Evolutionary conservation across 2,888 invertebrate genomes (phyloP).

Genomic region (Odontocerum albicorne): DNA sequence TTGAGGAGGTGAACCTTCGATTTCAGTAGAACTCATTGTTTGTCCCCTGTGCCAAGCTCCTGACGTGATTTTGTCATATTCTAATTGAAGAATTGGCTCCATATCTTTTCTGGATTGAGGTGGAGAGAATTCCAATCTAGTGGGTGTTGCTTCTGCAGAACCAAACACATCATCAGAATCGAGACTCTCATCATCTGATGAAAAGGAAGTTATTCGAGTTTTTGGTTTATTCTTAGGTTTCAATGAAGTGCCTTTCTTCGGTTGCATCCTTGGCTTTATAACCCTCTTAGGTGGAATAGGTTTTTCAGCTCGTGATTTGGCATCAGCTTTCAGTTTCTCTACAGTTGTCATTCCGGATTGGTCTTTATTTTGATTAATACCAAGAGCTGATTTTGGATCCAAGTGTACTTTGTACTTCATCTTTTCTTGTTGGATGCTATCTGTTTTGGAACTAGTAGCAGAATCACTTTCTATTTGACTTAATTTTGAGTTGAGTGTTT

Average conservation of each 20-base stretch:
- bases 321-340: constrained; percentile 55
- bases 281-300: constrained; percentile 64
- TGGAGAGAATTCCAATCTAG: constrained; percentile 71
- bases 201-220: constrained; percentile 74
- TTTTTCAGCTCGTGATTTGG: constrained; percentile 63
- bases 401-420: constrained; percentile 51
- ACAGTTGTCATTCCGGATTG: constrained; percentile 52
- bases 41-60: constrained; percentile 70
- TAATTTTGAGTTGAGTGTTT: constrained; percentile 70
- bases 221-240: constrained; percentile 66
- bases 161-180: constrained; percentile 79
- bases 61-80: constrained; percentile 69
- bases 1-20: constrained; percentile 75
- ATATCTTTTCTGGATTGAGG: constrained; percentile 76
- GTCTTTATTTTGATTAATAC: constrained; percentile 53
- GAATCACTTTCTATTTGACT: constrained; percentile 79
- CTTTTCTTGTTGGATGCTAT: constrained; percentile 63
- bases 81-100: constrained; percentile 71
- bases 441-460: constrained; percentile 72
- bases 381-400: constrained; percentile 58
- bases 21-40: constrained; percentile 77
- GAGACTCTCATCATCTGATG: constrained; percentile 74
- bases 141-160: constrained; percentile 72
- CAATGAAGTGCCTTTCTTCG: constrained; percentile 57
- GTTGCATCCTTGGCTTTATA: constrained; percentile 64